Evolutionary conservation across 1,140 invertebrate species (phyloP).

Genomic region (Samia ricini): DNA sequence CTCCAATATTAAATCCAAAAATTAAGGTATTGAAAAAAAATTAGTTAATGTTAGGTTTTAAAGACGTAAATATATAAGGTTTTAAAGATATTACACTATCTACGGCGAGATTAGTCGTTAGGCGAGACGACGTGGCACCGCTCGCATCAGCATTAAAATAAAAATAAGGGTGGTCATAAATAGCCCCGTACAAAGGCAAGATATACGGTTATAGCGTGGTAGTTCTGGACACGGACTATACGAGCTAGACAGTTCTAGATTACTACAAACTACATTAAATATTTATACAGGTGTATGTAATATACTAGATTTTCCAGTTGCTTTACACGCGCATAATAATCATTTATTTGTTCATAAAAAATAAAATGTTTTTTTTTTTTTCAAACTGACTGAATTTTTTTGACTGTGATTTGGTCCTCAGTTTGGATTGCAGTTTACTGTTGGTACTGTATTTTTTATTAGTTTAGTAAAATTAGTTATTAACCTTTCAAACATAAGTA

Average conservation of each 20-base stretch:
- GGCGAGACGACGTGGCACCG: slow-evolving; percentile 67
- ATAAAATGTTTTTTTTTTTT: too few species aligned
- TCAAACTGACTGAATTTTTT: too few species aligned
- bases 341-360: too few species aligned
- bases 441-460: too few species aligned
- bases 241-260: neutral
- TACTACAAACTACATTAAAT: neutral
- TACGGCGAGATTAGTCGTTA: slow-evolving; percentile 14
- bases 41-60: neutral
- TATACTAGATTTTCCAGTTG: too few species aligned
- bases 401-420: too few species aligned
- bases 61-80: neutral
- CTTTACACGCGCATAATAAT: too few species aligned
- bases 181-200: slow-evolving; percentile 68
- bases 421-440: too few species aligned
- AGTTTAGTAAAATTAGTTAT: too few species aligned
- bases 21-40: too few species aligned
- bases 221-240: slow-evolving; percentile 29
- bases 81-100: neutral
- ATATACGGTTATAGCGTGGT: slow-evolving; percentile 71
- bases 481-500: too few species aligned
- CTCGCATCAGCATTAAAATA: slow-evolving; percentile 75
- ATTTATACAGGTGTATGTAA: slow-evolving; percentile 8
- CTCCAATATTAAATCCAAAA: too few species aligned
- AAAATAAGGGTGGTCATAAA: slow-evolving; percentile 75